phyloP scores from a whole-genome alignment of 2,888 invertebrate species.

The Andrena bucephala region DNA sequence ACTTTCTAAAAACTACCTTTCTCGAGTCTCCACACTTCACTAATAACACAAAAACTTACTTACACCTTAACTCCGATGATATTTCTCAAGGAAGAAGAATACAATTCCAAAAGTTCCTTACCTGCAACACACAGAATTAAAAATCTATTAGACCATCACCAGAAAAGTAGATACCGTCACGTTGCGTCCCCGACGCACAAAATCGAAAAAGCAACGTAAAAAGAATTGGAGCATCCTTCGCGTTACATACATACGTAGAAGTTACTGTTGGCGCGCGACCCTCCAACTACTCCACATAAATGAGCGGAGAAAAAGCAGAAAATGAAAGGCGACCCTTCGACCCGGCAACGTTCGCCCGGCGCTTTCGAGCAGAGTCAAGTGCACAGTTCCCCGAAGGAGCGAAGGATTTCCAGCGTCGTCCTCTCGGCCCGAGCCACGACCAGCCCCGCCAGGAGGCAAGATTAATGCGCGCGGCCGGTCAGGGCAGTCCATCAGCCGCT shows the following conservation, averaged over 20 bases:
- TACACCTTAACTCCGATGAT: not conserved
- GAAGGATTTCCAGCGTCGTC: slow-evolving; percentile 16
- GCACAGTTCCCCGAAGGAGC: slow-evolving; percentile 26
- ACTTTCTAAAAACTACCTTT: no score
- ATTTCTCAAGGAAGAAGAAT: not conserved
- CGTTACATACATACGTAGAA: no score
- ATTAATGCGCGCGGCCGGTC: slow-evolving; percentile 43
- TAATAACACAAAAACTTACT: not conserved
- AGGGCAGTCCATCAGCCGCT: slow-evolving; percentile 61
- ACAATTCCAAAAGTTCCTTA: not conserved
- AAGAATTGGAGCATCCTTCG: no score
- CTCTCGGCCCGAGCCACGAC: not conserved
- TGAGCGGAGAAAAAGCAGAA: not conserved
- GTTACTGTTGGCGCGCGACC: no score
- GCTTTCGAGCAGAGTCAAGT: slow-evolving; percentile 28
- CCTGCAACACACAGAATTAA: slow-evolving; percentile 15
- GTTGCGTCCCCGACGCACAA: no score
- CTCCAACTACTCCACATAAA: no score
- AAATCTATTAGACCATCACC: not conserved
- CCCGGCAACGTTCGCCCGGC: not conserved
- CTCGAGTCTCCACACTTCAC: not conserved
- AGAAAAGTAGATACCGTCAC: no score
- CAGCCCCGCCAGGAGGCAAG: slow-evolving; percentile 26
- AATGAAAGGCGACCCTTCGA: not conserved
- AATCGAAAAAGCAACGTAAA: no score